Base-by-base conservation (phyloP, 2,113 vertebrate species). In the Morone chrysops region DNA sequence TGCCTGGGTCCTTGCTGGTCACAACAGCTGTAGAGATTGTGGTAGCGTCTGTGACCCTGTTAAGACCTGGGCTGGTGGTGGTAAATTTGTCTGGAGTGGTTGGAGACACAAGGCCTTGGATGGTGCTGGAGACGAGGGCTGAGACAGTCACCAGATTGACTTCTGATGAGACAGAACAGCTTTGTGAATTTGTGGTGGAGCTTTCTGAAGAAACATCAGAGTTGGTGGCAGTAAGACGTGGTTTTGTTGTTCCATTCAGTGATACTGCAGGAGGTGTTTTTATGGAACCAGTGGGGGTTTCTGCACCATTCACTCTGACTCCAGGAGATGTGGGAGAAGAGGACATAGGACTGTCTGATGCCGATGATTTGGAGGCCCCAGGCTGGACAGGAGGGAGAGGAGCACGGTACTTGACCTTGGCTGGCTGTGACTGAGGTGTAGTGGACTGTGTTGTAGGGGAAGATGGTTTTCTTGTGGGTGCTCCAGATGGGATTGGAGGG, bases 391-490 rank as follows among this genome's bases (percentile, higher is more conserved):
- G 92, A 80, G 93, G 91, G 47, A 16, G 89, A 20, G 93, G 92
- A 65, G 92, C 92, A 5, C 62, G 90, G 50, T 86, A 91, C 75
- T 94, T 94, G 53, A 85, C 40, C 54, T 86, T 93, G 41, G 16
- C 11, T 13, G 54, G 5, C 43, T 85, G 70, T 20, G 83, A 70
- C 72, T 76, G 75, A 53, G 75, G 51, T 4, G 50, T 20, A 25
- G 7, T 16, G 22, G 75, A 22, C 54, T 70, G 75, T 16, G 68
- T 5, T 67, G 68, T 2, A 0, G 87, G 63, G 9, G 60, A 71
- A 1, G 74, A 25, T 2, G 75, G 18, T 22, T 86, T 75, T 13
- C 43, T 1, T 41, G 77, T 4, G 22, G 85, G 41, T 48, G 20
- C 17, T 63, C 40, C 67, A 4, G 87, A 68, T 51, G 92, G 90